Evolutionary conservation across 2,888 invertebrate species (phyloP).

Genomic region (Loripinus fragilis): DNA sequence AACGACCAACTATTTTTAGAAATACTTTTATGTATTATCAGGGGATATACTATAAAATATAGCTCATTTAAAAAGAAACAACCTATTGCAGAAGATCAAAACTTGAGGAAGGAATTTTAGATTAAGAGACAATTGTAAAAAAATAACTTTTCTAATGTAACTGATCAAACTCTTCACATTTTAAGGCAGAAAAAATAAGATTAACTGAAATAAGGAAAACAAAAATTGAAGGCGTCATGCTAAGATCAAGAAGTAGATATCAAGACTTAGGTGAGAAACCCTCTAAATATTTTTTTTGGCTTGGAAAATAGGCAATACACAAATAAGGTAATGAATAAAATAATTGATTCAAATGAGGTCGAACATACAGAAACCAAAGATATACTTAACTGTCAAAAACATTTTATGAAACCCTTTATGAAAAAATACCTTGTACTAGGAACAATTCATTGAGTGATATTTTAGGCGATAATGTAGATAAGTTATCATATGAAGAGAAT

Average conservation of each 20-base stretch:
- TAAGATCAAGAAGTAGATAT: not conserved
- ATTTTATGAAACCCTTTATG: conserved; percentile 16
- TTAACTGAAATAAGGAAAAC: not conserved
- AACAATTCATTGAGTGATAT: not conserved
- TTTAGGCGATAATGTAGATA: not conserved
- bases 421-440: not conserved
- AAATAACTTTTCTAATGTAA: not conserved
- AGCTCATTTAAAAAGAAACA: conserved; percentile 21
- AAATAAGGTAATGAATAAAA: not conserved
- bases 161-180: not conserved
- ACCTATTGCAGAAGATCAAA: not conserved
- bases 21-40: conserved; percentile 20
- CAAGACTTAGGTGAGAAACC: conserved; percentile 4
- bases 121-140: not conserved
- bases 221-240: not conserved
- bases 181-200: not conserved
- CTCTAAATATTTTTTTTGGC: not conserved
- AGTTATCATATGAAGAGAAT: not conserved
- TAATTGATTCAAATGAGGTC: not conserved
- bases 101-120: not conserved
- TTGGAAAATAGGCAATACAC: too few species aligned
- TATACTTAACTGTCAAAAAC: conserved; percentile 1
- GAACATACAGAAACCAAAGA: conserved; percentile 19
- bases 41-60: conserved; percentile 32
- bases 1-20: too few species aligned